Percentiles rank a stretch among this genome's conserved stretches.
Evolutionary conservation across 2,888 invertebrate species (phyloP).

Genomic region (Mactromeris polynyma): DNA sequence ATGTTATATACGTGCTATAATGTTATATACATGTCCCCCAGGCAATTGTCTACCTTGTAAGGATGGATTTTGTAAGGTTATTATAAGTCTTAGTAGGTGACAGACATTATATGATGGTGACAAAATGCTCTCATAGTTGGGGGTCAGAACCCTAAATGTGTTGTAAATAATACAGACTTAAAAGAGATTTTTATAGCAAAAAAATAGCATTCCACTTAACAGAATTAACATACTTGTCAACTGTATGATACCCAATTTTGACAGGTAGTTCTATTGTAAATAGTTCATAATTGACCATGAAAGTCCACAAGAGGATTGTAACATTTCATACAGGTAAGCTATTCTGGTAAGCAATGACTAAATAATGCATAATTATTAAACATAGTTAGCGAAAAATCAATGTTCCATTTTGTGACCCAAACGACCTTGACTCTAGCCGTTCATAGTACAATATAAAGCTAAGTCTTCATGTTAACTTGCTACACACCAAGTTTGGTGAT

Average conservation of each 20-base stretch:
- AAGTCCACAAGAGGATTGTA: background rate
- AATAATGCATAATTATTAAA: too few species aligned
- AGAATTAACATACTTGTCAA: background rate
- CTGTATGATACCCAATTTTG: background rate
- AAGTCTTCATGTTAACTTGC: too few species aligned
- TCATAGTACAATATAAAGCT: too few species aligned
- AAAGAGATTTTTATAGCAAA: background rate
- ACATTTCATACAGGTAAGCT: background rate
- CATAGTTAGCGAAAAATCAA: too few species aligned
- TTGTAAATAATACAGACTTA: too few species aligned
- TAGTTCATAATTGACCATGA: background rate
- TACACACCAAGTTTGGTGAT: too few species aligned
- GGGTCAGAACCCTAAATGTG: too few species aligned
- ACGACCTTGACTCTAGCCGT: too few species aligned
- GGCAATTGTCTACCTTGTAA: background rate
- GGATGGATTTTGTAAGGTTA: background rate
- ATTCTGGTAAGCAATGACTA: too few species aligned
- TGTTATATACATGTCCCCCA: background rate
- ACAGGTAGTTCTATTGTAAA: background rate
- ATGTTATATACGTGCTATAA: background rate
- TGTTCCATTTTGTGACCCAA: too few species aligned
- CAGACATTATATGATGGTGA: background rate
- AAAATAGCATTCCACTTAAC: background rate
- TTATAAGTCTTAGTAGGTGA: background rate
- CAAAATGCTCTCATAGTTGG: background rate